These are phyloP conservation scores for Tretioscincus oriximinensis DNA, from an alignment of 2,113 vertebrate genomes.

Conservation along the genomic window DNA sequence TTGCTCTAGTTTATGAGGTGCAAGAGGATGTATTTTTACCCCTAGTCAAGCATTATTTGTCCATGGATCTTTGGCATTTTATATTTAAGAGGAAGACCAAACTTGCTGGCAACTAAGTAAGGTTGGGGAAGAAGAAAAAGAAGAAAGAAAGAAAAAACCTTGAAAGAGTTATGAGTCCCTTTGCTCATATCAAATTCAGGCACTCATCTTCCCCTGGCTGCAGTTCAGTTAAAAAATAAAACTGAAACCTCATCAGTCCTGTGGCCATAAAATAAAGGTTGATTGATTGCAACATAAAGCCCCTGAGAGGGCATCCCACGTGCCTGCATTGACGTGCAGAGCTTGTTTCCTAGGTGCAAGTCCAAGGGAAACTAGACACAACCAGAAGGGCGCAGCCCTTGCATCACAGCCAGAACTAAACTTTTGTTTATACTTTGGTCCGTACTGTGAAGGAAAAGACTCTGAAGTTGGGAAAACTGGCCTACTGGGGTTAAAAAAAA, in stretches of 20 bases:
- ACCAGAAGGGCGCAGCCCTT: neutral
- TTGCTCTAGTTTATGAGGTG: no score
- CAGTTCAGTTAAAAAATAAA: neutral
- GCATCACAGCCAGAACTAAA: constrained; percentile 40
- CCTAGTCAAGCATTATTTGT: no score
- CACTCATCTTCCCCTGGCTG: neutral
- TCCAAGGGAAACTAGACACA: constrained; percentile 26
- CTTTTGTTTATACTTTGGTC: constrained; percentile 17
- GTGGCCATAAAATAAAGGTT: no score
- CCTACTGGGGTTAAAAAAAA: constrained; percentile 29
- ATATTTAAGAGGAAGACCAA: no score
- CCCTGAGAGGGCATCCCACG: neutral
- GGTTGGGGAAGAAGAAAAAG: no score
- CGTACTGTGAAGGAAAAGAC: constrained; percentile 18
- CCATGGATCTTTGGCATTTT: no score
- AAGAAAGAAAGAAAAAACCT: neutral
- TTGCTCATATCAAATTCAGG: neutral
- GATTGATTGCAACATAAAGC: no score
- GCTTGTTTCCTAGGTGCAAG: constrained; percentile 20
- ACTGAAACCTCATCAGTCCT: neutral
- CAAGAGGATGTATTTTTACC: no score
- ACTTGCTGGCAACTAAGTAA: no score
- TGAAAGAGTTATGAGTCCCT: neutral
- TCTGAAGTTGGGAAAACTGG: neutral
- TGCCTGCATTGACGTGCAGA: neutral